Base-by-base conservation (phyloP, 37 sponge, comb jelly and placozoan species). In the Theonella swinhoei region DNA sequence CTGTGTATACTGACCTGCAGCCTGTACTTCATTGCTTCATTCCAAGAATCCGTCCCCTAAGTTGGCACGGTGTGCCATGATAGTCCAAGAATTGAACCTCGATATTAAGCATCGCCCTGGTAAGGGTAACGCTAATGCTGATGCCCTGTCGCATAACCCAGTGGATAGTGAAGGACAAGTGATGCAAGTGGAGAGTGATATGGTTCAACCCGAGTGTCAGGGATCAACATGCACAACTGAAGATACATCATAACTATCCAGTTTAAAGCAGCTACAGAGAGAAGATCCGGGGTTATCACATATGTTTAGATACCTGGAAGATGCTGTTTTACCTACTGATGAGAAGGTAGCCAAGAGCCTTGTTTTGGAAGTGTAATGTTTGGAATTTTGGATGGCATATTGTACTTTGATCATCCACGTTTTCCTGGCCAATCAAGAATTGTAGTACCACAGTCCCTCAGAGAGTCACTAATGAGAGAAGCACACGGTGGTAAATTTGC, bases 1-100 rank as follows among this genome's bases (percentile, higher is more conserved):
- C 63, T 1, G 87, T 86, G 23, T 80, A 62, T 41, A 86, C 80
- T 11, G 87, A 86, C 42, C 87, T 42, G 71, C 77, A 0, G 89
- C 89, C n/a, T 76, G 64, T 60, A 37, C 77, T 4, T 78, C 90
- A 24, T 24, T 88, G 9, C 40, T 82, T 43, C 76, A 76, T 22
- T 70, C 78, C 0, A 32, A 77, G 0, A 75, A 77, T n/a, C 83
- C 79, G 38, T 82, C 83, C 69, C 83, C 79, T 1, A 88, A 77
- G 42, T 65, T 88, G 42, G 77, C 72, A 0, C 28, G 83, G 59
- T 75, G 87, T 80, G 87, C 80, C 58, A 30, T 80, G n/a, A 64
- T 75, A 24, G 70, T 84, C 22, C 85, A 84, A 66, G 78, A 75
- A 24, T 28, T 84, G 61, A 61, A 84, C 38, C 39, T 75, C 61